Base-by-base conservation (phyloP, 2,888 invertebrate genomes). In the Epirrhoe alternata region DNA sequence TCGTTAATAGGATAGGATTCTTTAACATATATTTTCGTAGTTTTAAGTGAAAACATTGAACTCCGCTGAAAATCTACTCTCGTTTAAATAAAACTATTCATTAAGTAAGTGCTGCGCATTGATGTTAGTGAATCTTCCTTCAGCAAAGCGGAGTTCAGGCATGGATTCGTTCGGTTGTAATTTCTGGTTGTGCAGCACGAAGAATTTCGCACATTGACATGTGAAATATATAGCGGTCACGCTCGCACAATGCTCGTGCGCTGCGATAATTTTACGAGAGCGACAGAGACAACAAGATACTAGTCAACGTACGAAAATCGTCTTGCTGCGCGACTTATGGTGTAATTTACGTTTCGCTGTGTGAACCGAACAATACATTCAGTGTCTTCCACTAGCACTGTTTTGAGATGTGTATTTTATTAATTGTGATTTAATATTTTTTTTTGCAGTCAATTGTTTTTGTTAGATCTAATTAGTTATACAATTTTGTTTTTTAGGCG, bases 321-420 rank as follows among this genome's bases (percentile, higher is more conserved):
- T 24, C 24, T 3, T 24, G 24, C 24, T 24, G 24, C 24, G 24
- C 24, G 24, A 24, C 3, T 24, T 24, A 24, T 24, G 35, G 38
- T 14, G 12, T 61, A 52, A 7, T 53, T 65, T 74, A 76, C 77
- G 72, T 77, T 77, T 74, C 79, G 74, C 74, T 74, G 78, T 77
- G 78, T 81, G 74, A 81, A 78, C 77, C 63, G 67, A 74, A 77
- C 74, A 73, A 78, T 77, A 75, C 70, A 79, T 78, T 85, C 85
- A 86, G 86, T 87, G 91, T 92, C 92, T 92, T 92, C 92, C 92
- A 88, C 77, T 83, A 87, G 82, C 85, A 87, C 89, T 88, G 88
- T 85, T 84, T 78, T 66, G 68, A 61, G 76, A 81, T 79, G 65
- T 69, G 81, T 77, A 61, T 65, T 61, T 57, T 49, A 53, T 79